These are phyloP conservation scores for Mus caroli DNA, from an alignment of 2,797 vertebrate genomes.

Conservation along the genomic window DNA sequence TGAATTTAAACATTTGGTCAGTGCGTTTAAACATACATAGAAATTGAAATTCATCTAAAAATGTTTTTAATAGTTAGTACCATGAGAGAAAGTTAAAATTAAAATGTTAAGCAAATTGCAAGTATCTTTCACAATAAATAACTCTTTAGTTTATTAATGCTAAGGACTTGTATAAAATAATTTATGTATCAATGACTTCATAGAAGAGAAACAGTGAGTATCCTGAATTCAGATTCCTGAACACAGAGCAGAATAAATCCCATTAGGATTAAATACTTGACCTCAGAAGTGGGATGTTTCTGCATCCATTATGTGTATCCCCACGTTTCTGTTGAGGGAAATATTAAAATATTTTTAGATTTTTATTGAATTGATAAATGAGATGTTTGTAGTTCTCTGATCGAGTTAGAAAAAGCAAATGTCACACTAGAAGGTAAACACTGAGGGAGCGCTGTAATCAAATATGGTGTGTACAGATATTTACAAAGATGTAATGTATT, in stretches of 20 bases:
- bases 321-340: conserved; percentile 64
- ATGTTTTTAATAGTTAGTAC: conserved; percentile 45
- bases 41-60: conserved; percentile 67
- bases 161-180: conserved; percentile 64
- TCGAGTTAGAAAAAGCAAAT: conserved; percentile 77
- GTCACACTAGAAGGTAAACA: conserved; percentile 78
- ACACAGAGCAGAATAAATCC: neutral
- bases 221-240: neutral
- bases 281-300: neutral
- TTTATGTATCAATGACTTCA: conserved; percentile 15
- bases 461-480: conserved; percentile 65
- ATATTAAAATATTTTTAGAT: conserved; percentile 81
- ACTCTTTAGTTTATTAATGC: conserved; percentile 31
- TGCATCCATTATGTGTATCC: conserved; percentile 9
- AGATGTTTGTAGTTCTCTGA: conserved; percentile 75
- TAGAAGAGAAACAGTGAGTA: neutral
- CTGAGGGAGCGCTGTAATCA: conserved; percentile 61
- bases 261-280: conserved; percentile 13
- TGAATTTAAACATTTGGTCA: conserved; percentile 67
- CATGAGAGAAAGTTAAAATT: conserved; percentile 49
- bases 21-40: conserved; percentile 59
- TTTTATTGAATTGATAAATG: conserved; percentile 82
- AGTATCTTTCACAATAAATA: conserved; percentile 53
- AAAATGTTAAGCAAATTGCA: conserved; percentile 65
- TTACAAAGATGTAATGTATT: conserved; percentile 81